A percentile compares a stretch with the other conserved stretches of the same genome.
These are phyloP conservation scores for Bergia puertoricense DNA, from an alignment of 92 coral and sea anemone genomes.

Conservation along the genomic window DNA sequence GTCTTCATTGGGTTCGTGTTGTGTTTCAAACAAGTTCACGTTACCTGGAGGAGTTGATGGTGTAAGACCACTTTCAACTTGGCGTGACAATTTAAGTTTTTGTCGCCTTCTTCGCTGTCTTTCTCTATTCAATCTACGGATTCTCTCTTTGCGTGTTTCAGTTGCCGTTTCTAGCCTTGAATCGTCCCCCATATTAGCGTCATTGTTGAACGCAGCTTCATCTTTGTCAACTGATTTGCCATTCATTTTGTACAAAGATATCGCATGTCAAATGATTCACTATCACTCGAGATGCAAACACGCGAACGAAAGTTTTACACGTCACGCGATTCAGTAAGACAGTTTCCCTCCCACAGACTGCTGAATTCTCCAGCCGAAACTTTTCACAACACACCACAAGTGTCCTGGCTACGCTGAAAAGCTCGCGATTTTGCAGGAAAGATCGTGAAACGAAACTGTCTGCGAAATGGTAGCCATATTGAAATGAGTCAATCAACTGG, in stretches of 20 bases:
- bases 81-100: constrained; percentile 98
- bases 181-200: constrained; percentile 64
- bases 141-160: constrained; percentile 85
- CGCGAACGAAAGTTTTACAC: constrained; percentile 79
- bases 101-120: constrained; percentile 97
- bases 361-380: constrained; percentile 25
- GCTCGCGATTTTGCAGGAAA: constrained; percentile 58
- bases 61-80: constrained; percentile 84
- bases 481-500: constrained; percentile 90
- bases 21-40: constrained; percentile 65
- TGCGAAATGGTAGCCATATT: constrained; percentile 87
- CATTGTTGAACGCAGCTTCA: constrained; percentile 65
- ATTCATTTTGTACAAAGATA: constrained; percentile 90
- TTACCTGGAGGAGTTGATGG: constrained; percentile 67
- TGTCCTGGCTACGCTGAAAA: constrained; percentile 24
- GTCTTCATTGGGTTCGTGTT: constrained; percentile 62
- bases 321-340: constrained; percentile 87
- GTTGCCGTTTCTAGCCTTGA: constrained; percentile 63
- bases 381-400: not conserved
- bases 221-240: constrained; percentile 85
- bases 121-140: constrained; percentile 92
- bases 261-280: constrained; percentile 91
- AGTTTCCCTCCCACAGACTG: constrained; percentile 44
- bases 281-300: constrained; percentile 76
- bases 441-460: constrained; percentile 66